A percentile compares a stretch with the other conserved stretches of the same genome.
These are phyloP conservation scores for Arctia plantaginis DNA, from an alignment of 2,888 invertebrate species.

Conservation along the genomic window DNA sequence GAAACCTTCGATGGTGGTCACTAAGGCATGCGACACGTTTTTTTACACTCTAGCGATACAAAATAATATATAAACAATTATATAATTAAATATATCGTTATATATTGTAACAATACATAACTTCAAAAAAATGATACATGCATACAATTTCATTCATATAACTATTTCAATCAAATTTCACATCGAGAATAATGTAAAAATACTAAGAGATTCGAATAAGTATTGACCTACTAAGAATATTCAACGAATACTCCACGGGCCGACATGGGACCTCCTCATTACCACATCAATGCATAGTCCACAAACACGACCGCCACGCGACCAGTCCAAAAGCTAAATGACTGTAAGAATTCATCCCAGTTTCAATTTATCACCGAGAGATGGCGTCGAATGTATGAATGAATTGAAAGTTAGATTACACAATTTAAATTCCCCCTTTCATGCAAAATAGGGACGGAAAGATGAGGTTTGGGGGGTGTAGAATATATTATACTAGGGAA, in stretches of 20 bases:
- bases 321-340: constrained; percentile 70
- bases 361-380: constrained; percentile 86
- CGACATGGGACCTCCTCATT: constrained; percentile 45
- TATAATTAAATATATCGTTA: neutral
- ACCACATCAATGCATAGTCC: constrained; percentile 61
- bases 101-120: too few relatives aligned
- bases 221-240: neutral
- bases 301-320: constrained; percentile 52
- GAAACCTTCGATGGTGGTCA: neutral
- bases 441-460: constrained; percentile 86
- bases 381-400: constrained; percentile 86
- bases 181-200: neutral
- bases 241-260: neutral
- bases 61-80: neutral
- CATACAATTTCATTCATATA: too few relatives aligned
- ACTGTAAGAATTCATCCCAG: constrained; percentile 78
- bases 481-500: constrained; percentile 80
- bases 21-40: neutral
- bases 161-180: neutral
- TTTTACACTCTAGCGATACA: neutral
- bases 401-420: constrained; percentile 87
- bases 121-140: too few relatives aligned
- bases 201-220: neutral
- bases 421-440: constrained; percentile 86
- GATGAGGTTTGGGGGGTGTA: constrained; percentile 82